phyloP scores from a whole-genome alignment of 53 echinoderm and acorn worm genomes.

The Stichopus horrens region DNA sequence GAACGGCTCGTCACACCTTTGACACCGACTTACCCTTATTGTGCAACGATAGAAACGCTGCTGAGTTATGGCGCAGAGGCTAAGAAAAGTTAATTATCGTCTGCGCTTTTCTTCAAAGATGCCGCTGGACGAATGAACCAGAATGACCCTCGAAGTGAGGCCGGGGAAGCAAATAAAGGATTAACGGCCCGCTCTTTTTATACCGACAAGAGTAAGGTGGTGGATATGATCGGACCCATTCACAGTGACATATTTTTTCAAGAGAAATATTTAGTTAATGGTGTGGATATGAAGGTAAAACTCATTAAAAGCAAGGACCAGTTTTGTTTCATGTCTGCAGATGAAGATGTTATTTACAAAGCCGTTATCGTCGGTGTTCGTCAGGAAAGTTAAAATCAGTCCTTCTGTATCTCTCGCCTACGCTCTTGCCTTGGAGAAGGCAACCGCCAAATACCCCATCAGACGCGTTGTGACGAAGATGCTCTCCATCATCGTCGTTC shows the following conservation, averaged over 20 bases:
- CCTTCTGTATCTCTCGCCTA: conserved; percentile 63
- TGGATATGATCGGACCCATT: conserved; percentile 53
- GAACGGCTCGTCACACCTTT: conserved; percentile 58
- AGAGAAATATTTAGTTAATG: conserved; percentile 63
- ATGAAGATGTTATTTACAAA: conserved; percentile 53
- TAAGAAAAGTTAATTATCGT: conserved; percentile 51
- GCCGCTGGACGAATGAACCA: conserved; percentile 59
- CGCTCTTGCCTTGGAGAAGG: conserved; percentile 66
- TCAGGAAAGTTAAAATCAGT: conserved; percentile 71
- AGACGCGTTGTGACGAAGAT: conserved; percentile 51
- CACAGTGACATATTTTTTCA: conserved; percentile 69
- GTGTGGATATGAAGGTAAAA: conserved; percentile 69
- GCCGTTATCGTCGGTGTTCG: conserved; percentile 60
- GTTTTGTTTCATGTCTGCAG: conserved; percentile 73
- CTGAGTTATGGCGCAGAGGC: conserved; percentile 60
- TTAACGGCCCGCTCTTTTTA: conserved; percentile 19
- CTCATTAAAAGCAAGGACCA: conserved; percentile 61
- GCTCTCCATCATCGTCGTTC: conserved; percentile 52
- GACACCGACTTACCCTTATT: conserved; percentile 62
- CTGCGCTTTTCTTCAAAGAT: conserved; percentile 62
- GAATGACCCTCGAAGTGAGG: conserved; percentile 25
- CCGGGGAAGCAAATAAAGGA: background rate
- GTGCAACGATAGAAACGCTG: conserved; percentile 61
- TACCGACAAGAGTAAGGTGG: conserved; percentile 4
- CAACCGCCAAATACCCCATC: conserved; percentile 73